Percentiles rank a stretch among this genome's conserved stretches.
Evolutionary conservation across 2,888 invertebrate genomes (phyloP).

Genomic region (Hololepta plana): DNA sequence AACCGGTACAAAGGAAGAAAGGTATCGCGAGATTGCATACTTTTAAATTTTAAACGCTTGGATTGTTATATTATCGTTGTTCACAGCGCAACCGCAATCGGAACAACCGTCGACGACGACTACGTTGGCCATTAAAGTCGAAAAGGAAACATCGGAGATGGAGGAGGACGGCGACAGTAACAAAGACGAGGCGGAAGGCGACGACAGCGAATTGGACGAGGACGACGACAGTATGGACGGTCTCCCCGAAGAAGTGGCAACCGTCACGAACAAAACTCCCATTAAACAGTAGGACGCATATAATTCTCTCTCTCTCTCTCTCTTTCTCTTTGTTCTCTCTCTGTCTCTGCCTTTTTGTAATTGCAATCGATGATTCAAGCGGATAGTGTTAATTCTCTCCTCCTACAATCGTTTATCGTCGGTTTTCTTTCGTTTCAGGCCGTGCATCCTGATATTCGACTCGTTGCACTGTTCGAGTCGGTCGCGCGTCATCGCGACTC

Average conservation of each 20-base stretch:
- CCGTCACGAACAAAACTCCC: slow-evolving; percentile 27
- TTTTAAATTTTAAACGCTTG: too few relatives aligned
- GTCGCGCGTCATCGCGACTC: slow-evolving; percentile 68
- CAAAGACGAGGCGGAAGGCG: slow-evolving; percentile 50
- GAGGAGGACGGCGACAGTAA: slow-evolving; percentile 49
- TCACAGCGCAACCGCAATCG: too few relatives aligned
- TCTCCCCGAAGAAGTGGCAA: slow-evolving; percentile 3
- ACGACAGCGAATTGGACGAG: slow-evolving; percentile 49
- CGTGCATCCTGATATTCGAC: slow-evolving; percentile 90
- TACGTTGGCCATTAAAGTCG: slow-evolving; percentile 18
- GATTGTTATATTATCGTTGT: too few relatives aligned
- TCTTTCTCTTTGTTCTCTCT: too few relatives aligned
- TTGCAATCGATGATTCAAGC: too few relatives aligned
- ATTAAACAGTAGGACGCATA: slow-evolving; percentile 40
- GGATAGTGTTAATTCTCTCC: too few relatives aligned
- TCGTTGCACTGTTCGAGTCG: slow-evolving; percentile 73
- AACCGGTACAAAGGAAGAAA: slow-evolving; percentile 13
- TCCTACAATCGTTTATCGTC: too few relatives aligned
- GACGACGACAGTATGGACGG: slow-evolving; percentile 15
- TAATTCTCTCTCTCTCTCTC: slow-evolving; percentile 1
- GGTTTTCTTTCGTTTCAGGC: slow-evolving; percentile 38
- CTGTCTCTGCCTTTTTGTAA: too few relatives aligned
- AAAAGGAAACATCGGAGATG: slow-evolving; percentile 32
- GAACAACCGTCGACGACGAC: neutral
- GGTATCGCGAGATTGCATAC: too few relatives aligned